Base-by-base conservation (phyloP, 2,888 invertebrate species). In the Lasius fuliginosus region DNA sequence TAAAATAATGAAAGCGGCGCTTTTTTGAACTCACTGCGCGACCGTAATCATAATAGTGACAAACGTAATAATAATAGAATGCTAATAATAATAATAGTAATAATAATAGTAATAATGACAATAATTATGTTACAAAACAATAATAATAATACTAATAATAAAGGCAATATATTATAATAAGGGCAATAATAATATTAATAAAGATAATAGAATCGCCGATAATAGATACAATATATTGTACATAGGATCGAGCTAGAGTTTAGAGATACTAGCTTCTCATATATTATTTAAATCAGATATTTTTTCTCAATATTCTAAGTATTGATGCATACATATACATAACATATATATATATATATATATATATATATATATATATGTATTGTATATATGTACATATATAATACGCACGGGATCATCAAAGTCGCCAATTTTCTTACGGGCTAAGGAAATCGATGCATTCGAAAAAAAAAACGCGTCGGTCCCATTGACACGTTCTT, bases 211-310 rank as follows among this genome's bases (percentile, higher is more conserved):
- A 91, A 86, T 88, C 88, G 91, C 88, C 92, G 87, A 92, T 92
- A 92, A 93, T 93, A 92, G 90, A 88, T 93, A 93, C 94, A 85
- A 90, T 94, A 94, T 93, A 94, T 92, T 93, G 93, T 93, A 93
- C 93, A 93, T 89, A 92, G 91, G 91, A 90, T 92, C 90, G 92
- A 92, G 91, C 89, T 92, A 91, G 89, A 90, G 82, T 90, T 92
- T 92, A 65, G 27, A 92, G 68, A 87, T 89, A 88, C 89, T 90
- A 92, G 83, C 86, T 79, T 82, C 23, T 73, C 85, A 83, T 87
- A 83, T 76, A 84, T 86, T 86, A 83, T 83, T 86, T 85, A 87
- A 82, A 69, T 82, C 83, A 82, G 87, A 85, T 88, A 83, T 83
- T 53, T 53, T 53, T 53, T 82, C 81, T 49, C 77, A 64, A 83